Percentiles rank a stretch among this genome's conserved stretches.
These are phyloP conservation scores for Antechinus stuartii DNA, from an alignment of 2,113 vertebrate genomes.

Conservation along the genomic window DNA sequence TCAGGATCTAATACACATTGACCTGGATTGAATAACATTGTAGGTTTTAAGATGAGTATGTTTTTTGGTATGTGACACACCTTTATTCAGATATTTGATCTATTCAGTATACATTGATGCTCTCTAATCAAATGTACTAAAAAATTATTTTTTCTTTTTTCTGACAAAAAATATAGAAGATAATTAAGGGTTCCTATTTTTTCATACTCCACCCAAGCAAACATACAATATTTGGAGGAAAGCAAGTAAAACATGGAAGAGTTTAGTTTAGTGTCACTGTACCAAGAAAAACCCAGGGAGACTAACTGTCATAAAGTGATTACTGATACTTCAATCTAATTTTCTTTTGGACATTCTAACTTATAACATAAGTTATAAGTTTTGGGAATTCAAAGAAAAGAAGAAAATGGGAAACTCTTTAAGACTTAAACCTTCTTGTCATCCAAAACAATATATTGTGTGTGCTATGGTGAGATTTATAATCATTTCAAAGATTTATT, in stretches of 20 bases:
- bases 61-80: background rate
- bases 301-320: background rate
- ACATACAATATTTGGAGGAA: conserved; percentile 12
- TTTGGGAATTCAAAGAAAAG: conserved; percentile 46
- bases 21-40: background rate
- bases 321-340: background rate
- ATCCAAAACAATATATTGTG: conserved; percentile 51
- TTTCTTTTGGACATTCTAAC: conserved; percentile 31
- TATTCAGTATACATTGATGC: background rate
- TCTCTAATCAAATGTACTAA: background rate
- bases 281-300: background rate
- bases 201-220: background rate
- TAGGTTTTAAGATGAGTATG: background rate
- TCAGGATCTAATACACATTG: background rate
- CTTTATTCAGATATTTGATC: background rate
- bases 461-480: conserved; percentile 61
- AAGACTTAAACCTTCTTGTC: conserved; percentile 57
- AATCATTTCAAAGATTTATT: conserved; percentile 53
- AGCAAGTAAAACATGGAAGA: background rate
- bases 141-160: background rate
- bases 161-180: conserved; percentile 22
- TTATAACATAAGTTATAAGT: conserved; percentile 40
- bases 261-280: background rate
- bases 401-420: conserved; percentile 13
- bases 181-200: conserved; percentile 20